These are phyloP conservation scores for Jaculus jaculus DNA, from an alignment of 2,113 vertebrate species.

Conservation along the genomic window DNA sequence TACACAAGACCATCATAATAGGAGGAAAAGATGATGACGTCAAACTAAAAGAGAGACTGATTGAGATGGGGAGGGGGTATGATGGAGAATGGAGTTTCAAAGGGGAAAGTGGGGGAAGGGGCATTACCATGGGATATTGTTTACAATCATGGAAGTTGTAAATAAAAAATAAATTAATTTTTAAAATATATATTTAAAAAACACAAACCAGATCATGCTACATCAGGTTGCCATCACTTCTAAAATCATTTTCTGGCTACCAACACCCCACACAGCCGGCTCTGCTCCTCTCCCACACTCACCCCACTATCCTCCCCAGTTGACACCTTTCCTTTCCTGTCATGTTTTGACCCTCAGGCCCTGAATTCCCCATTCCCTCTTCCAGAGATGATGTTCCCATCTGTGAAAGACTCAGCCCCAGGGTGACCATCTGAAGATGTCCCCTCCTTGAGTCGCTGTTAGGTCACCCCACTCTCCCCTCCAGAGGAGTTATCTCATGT, in stretches of 20 bases:
- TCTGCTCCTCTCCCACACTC: not conserved
- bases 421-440: not conserved
- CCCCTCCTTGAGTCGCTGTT: not conserved
- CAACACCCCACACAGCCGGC: fast-evolving
- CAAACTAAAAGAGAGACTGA: too few relatives aligned
- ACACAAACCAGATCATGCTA: not conserved
- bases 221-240: not conserved
- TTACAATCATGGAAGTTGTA: too few relatives aligned
- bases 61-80: too few relatives aligned
- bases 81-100: too few relatives aligned
- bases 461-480: too few relatives aligned
- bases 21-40: too few relatives aligned
- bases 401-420: not conserved
- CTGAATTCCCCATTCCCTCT: not conserved
- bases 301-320: not conserved
- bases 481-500: not conserved
- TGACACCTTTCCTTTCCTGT: not conserved
- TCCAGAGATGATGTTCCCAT: not conserved
- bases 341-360: not conserved
- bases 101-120: too few relatives aligned
- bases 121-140: too few relatives aligned
- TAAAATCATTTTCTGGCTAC: not conserved
- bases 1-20: too few relatives aligned
- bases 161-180: too few relatives aligned
- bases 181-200: not conserved